phyloP scores from a whole-genome alignment of 1,140 invertebrate genomes.

The Bombus impatiens region DNA sequence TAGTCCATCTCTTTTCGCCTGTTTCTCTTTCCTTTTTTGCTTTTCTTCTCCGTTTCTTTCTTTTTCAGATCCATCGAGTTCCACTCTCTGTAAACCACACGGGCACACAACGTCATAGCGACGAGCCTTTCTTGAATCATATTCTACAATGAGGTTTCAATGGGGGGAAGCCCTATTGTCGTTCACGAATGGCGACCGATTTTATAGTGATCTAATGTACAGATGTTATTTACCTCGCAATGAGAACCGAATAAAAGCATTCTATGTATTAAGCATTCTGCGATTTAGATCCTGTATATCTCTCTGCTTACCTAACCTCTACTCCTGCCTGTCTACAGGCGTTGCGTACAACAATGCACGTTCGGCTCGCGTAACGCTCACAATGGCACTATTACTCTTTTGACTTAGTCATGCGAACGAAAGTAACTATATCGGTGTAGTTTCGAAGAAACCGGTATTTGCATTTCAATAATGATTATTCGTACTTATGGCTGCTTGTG shows the following conservation, averaged over 20 bases:
- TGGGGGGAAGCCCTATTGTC: constrained; percentile 75
- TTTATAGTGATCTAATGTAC: constrained; percentile 82
- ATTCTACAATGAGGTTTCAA: constrained; percentile 78
- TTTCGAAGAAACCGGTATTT: constrained; percentile 6
- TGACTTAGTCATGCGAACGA: constrained; percentile 37
- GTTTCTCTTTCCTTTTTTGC: neutral
- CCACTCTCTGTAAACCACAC: constrained; percentile 42
- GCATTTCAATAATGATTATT: constrained; percentile 3
- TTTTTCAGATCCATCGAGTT: constrained; percentile 29
- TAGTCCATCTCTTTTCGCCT: constrained; percentile 18
- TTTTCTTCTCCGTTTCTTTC: constrained; percentile 14
- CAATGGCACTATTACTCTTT: constrained; percentile 43
- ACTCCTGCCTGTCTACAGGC: constrained; percentile 11
- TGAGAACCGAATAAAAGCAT: constrained; percentile 80
- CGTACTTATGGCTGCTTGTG: neutral
- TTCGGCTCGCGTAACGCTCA: neutral
- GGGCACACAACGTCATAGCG: constrained; percentile 69
- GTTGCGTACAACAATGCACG: constrained; percentile 14
- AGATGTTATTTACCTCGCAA: constrained; percentile 81
- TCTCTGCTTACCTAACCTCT: constrained; percentile 44
- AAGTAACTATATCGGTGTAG: constrained; percentile 30
- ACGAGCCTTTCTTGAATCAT: constrained; percentile 79
- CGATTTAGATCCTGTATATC: constrained; percentile 74
- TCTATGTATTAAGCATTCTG: constrained; percentile 70
- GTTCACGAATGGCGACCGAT: constrained; percentile 78